Evolutionary conservation across 2,797 vertebrate genomes (phyloP).

Genomic region (Myioborus melanocephalus): DNA sequence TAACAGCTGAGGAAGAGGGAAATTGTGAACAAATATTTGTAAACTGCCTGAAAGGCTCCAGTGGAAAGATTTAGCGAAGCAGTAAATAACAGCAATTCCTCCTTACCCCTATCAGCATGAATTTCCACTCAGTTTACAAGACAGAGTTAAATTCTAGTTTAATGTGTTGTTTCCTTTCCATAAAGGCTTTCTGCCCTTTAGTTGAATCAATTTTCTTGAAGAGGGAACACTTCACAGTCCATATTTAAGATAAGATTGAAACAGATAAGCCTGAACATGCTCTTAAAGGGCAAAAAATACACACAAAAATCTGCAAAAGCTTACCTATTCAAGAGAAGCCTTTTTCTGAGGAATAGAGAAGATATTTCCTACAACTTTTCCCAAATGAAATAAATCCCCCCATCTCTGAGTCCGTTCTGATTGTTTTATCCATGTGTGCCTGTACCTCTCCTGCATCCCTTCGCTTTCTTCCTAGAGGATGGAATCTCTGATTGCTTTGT

Average conservation of each 20-base stretch:
- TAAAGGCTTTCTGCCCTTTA: not conserved
- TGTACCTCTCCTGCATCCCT: not conserved
- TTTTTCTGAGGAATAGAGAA: not conserved
- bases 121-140: not conserved
- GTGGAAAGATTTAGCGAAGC: not conserved
- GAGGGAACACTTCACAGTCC: not conserved
- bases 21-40: not conserved
- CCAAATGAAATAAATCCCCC: not conserved
- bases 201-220: not conserved
- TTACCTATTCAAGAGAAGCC: not conserved
- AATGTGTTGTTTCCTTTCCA: not conserved
- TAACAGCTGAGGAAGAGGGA: not conserved
- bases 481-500: not conserved
- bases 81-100: not conserved
- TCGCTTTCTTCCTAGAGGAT: not conserved
- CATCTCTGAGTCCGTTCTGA: not conserved
- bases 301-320: not conserved
- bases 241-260: not conserved
- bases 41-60: not conserved
- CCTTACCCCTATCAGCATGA: not conserved
- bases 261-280: not conserved
- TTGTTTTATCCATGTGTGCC: not conserved
- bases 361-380: not conserved
- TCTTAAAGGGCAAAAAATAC: not conserved
- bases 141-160: not conserved